Base-by-base conservation (phyloP, 2,888 invertebrate species). In the Nematopogon swammerdamellus region DNA sequence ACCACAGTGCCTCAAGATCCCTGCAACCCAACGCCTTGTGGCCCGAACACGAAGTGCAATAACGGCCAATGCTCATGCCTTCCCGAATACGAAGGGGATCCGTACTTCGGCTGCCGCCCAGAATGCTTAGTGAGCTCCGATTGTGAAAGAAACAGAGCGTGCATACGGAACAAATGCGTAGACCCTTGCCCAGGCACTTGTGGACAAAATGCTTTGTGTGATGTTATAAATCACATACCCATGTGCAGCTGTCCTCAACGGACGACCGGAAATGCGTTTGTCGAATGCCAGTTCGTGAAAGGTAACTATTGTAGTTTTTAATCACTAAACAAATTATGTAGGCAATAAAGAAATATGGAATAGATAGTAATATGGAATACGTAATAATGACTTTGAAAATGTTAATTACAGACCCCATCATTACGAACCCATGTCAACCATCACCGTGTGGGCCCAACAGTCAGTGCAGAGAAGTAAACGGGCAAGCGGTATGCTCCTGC, bases 141-240 rank as follows among this genome's bases (percentile, higher is more conserved):
- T 58, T 92, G 92, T 64, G 70, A 85, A 6, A 81, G 85, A 47
- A 76, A 85, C 60, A 83, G 81, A 62, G 86, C 91, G 46, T 92
- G 91, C 59, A 79, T 88, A 6, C 79, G 81, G 60, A 88, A 86
- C 61, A 90, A 91, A 68, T 93, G 92, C 61, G 67, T 70, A 53
- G 86, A 92, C 69, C 92, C 92, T 50, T 92, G 93, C 59, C 84
- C 86, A 4, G 88, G 87, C 53, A 88, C 88, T 25, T 93, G 93
- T 63, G 92, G 91, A 1, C 62, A 76, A 48, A 88, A 87, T 60
- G 91, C 92, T 2, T 63, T 83, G 47, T 93, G 92, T 61, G 81
- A 80, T 52, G 89, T 90, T 1, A 75, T 88, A 16, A 83, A 84
- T 58, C 84, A 85, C 58, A 77, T 82, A 52, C 82, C 85, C 1